Base-by-base conservation (phyloP, 2,888 invertebrate genomes). In the Cataglyphis rosenhaueri region DNA sequence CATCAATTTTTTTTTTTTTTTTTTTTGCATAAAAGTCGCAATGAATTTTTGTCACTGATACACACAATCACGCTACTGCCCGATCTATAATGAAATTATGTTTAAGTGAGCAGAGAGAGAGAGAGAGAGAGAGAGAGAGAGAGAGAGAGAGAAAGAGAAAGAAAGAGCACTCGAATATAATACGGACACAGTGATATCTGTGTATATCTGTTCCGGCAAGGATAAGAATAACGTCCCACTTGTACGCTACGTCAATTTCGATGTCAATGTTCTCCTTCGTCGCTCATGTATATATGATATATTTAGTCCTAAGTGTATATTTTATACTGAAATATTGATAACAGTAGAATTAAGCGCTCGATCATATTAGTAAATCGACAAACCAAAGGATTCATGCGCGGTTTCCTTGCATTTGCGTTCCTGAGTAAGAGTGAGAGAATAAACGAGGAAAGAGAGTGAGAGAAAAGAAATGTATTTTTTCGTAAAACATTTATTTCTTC, bases 211-310 rank as follows among this genome's bases (percentile, higher is more conserved):
- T 78, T 85, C 21, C 61, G 68, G 73, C 62, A 66, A 85, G 55
- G 59, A 25, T 88, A 73, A 85, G 87, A 90, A 87, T 86, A 89
- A 90, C 87, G 89, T 88, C 88, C 86, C 85, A 87, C 86, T 90
- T 88, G 86, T 89, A 90, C 85, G 91, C 88, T 87, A 91, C 89
- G 92, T 92, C 92, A 92, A 92, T 92, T 92, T 92, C 86, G 86
- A 92, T 92, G 92, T 92, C 92, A 92, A 92, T 92, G 92, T 91
- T 90, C 85, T 88, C 87, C 87, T 90, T 90, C 88, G 88, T 89
- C 88, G 89, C 88, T 92, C 87, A 70, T 85, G 86, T 79, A 65
- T 76, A 76, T 41, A 76, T 82, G 65, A 59, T 70, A 68, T 78
- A 75, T 70, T 9, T 79, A 79, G 44, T 48, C 35, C 85, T 89